Base-by-base conservation (phyloP, 2,797 vertebrate species). In the Spondyliosoma cantharus region DNA sequence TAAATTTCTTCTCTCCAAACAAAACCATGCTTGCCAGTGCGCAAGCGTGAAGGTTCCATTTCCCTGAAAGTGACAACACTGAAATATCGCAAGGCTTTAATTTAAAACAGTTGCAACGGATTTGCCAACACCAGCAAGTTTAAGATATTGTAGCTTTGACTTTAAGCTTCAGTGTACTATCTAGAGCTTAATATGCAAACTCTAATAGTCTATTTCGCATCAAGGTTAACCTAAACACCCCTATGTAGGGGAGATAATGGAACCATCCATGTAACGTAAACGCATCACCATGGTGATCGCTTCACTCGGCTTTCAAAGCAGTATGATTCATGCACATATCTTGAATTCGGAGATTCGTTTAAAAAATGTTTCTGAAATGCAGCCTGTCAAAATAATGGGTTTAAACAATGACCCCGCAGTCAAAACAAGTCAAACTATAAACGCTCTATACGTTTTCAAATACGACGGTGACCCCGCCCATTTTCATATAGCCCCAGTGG, bases 211-310 rank as follows among this genome's bases (percentile, higher is more conserved):
- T n/a, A 52, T 29, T 8, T 71, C 0, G 2, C 2, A 20, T 24
- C 0, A 4, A 4, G 7, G 3, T 1, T 20, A 8, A 64, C 2
- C 24, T 5, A 19, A 52, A 54, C 7, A 43, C 74, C 83, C 89
- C 83, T 61, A 19, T 46, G 37, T 42, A 11, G 0, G 16, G 2
- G 45, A 43, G 15, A 46, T 42, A 80, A 80, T 93, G 81, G 90
- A 71, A 76, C 32, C 24, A 25, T 65, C 89, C 85, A 48, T 32
- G 0, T 25, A 49, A 19, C 3, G 5, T 25, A 13, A 15, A 3
- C 1, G 11, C 20, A 61, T 89, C 79, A 76, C 82, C 80, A 87
- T 87, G 79, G 82, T 79, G 79, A 90, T 78, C 7, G 65, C 60
- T 45, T 70, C 69, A 19, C 19, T n/a, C 0, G 3, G 3, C 3